Evolutionary conservation across 2,888 invertebrate species (phyloP).

Genomic region (Rhamphomyia laevipes): DNA sequence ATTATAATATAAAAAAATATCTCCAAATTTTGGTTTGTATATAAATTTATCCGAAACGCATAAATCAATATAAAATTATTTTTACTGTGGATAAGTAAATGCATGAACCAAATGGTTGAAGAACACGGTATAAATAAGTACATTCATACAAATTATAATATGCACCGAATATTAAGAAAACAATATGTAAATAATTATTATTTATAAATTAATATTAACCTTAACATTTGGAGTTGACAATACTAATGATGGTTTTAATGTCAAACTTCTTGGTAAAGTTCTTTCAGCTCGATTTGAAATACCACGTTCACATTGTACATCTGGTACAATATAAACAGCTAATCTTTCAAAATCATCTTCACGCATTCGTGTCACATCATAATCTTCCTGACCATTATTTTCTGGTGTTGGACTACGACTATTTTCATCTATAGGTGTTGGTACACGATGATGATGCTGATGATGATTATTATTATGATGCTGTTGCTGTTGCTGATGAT

Average conservation of each 20-base stretch:
- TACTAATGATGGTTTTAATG: constrained; percentile 79
- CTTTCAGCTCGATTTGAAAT: constrained; percentile 75
- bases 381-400: constrained; percentile 32
- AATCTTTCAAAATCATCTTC: constrained; percentile 90
- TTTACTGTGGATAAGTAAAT: too few species aligned
- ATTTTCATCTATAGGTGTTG: constrained; percentile 8
- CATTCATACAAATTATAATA: too few species aligned
- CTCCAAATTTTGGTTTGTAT: too few species aligned
- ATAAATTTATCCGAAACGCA: too few species aligned
- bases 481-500: constrained; percentile 9
- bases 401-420: constrained; percentile 27
- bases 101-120: too few species aligned
- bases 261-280: constrained; percentile 83
- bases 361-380: constrained; percentile 61
- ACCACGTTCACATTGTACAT: constrained; percentile 68
- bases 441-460: constrained; percentile 1
- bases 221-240: constrained; percentile 65
- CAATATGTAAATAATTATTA: not conserved
- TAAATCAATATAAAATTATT: too few species aligned
- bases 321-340: constrained; percentile 88
- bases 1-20: too few species aligned
- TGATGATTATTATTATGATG: constrained; percentile 1
- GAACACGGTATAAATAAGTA: not conserved
- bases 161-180: too few species aligned
- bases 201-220: constrained; percentile 46